These are phyloP conservation scores for Sphecodes monilicornis DNA, from an alignment of 2,888 invertebrate species.

Conservation along the genomic window DNA sequence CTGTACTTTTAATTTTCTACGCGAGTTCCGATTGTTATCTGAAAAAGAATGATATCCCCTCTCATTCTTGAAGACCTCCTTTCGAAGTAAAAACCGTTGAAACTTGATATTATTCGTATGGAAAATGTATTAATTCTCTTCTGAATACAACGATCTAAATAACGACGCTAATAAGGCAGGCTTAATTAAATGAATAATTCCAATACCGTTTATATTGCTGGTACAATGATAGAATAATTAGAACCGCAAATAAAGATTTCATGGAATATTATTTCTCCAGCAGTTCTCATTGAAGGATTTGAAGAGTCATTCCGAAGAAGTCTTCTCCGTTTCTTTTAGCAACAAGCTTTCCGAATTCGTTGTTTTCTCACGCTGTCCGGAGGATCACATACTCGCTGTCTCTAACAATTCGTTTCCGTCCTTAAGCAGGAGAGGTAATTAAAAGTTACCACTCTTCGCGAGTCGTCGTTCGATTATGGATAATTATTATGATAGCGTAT, in stretches of 20 bases:
- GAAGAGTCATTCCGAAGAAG: background rate
- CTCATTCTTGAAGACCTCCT: background rate
- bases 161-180: background rate
- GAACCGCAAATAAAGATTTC: background rate
- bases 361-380: slow-evolving; percentile 25
- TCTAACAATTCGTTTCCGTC: background rate
- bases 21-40: background rate
- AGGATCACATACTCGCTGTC: slow-evolving; percentile 14
- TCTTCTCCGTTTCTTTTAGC: background rate
- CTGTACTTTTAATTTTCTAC: background rate
- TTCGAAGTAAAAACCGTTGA: background rate
- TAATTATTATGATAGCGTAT: slow-evolving; percentile 41
- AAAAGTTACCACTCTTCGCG: background rate
- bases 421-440: slow-evolving; percentile 7
- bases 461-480: slow-evolving; percentile 35
- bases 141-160: background rate
- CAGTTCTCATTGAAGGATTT: background rate
- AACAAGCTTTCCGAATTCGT: slow-evolving; percentile 12
- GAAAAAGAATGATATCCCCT: background rate
- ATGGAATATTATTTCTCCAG: background rate
- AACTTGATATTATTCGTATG: background rate
- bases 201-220: background rate
- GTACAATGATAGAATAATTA: background rate
- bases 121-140: background rate
- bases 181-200: slow-evolving; percentile 2